Percentiles rank a stretch among this genome's conserved stretches.
These are phyloP conservation scores for Otus sunia DNA, from an alignment of 2,113 vertebrate genomes.

Conservation along the genomic window DNA sequence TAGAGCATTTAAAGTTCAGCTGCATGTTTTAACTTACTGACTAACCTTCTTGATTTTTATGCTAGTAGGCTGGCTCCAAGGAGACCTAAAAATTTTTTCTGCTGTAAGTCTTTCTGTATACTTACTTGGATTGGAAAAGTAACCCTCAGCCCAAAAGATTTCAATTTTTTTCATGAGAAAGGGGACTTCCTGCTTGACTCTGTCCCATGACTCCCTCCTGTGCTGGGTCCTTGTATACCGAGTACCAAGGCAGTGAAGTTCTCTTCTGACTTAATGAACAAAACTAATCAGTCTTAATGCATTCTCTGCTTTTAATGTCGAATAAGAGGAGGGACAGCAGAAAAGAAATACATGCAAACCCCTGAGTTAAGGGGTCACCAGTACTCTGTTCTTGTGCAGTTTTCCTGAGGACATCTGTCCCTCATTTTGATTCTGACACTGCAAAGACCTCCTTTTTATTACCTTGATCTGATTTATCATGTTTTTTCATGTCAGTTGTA, in stretches of 20 bases:
- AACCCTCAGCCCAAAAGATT: background rate
- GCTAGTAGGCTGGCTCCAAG: background rate
- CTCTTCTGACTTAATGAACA: background rate
- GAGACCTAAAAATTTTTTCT: background rate
- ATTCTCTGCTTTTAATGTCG: background rate
- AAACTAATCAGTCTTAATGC: background rate
- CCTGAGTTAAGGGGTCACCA: background rate
- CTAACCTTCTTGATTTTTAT: background rate
- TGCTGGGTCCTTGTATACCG: background rate
- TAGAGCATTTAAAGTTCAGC: constrained; percentile 1
- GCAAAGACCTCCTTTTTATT: background rate
- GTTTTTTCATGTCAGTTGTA: background rate
- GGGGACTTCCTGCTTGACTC: background rate
- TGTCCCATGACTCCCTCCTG: background rate
- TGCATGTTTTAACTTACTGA: background rate
- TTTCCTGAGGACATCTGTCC: background rate
- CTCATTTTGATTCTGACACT: background rate
- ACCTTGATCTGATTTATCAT: background rate
- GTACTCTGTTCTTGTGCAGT: background rate
- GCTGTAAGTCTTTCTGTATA: background rate
- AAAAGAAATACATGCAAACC: background rate
- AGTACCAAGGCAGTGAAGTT: background rate
- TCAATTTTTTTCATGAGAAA: background rate
- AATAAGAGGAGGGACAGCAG: background rate
- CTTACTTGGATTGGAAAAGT: background rate